Percentiles rank a stretch among this genome's conserved stretches.
Evolutionary conservation across 2,113 vertebrate genomes (phyloP).

Genomic region (Nesogale talazaci): DNA sequence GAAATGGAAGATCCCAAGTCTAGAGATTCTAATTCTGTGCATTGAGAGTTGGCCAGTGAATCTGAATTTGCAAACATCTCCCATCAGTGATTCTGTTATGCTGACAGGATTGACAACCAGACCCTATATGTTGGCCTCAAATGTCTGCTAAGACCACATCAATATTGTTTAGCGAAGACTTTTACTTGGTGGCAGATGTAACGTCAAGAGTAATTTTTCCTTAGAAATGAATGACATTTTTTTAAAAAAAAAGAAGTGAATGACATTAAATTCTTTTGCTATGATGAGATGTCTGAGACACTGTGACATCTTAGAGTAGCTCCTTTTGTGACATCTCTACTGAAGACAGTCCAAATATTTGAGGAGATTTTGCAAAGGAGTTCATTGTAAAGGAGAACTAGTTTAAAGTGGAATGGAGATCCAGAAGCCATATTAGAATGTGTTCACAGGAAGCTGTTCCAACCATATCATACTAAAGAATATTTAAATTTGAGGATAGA

Average conservation of each 20-base stretch:
- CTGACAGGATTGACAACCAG: neutral
- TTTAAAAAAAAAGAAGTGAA: no score
- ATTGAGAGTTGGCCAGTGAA: neutral
- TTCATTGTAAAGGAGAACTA: neutral
- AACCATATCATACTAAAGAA: neutral
- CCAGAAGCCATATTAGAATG: neutral
- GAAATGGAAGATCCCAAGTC: neutral
- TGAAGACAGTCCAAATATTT: neutral
- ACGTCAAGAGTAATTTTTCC: slow-evolving; percentile 30
- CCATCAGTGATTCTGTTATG: neutral
- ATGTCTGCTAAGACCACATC: neutral
- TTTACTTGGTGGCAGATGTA: neutral
- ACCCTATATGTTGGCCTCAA: neutral
- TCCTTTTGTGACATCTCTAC: neutral
- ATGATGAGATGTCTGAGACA: slow-evolving; percentile 12
- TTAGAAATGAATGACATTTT: slow-evolving; percentile 8
- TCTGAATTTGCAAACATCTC: slow-evolving; percentile 40
- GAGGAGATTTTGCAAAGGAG: neutral
- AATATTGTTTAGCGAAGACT: neutral
- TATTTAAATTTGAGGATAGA: neutral
- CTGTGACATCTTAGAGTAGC: neutral
- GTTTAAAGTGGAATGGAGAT: slow-evolving; percentile 44
- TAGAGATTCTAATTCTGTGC: slow-evolving; percentile 24
- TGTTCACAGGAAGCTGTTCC: slow-evolving; percentile 6
- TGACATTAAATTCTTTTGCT: slow-evolving; percentile 27